phyloP scores from a whole-genome alignment of 2,888 invertebrate genomes.

The Amblyjoppa fuscipennis region DNA sequence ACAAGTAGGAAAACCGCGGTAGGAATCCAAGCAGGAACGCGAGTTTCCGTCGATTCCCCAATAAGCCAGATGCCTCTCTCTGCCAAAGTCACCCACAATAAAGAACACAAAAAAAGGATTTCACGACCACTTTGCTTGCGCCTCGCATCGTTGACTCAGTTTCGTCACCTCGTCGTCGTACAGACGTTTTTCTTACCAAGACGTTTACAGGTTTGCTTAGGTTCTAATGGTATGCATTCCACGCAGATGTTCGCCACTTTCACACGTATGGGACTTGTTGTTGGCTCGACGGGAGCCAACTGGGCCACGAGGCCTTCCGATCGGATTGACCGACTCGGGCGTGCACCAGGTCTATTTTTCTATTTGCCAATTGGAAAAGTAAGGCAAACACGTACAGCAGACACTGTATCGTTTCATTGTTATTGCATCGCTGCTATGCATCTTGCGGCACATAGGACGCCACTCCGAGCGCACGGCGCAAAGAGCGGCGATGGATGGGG shows the following conservation, averaged over 20 bases:
- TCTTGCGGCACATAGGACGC: constrained; percentile 44
- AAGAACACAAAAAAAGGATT: neutral
- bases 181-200: constrained; percentile 16
- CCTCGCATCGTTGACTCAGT: constrained; percentile 32
- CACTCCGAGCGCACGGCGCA: neutral
- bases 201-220: constrained; percentile 29
- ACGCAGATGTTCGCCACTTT: constrained; percentile 62
- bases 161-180: constrained; percentile 48
- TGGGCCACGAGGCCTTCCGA: constrained; percentile 9
- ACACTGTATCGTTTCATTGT: constrained; percentile 42
- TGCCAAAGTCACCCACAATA: neutral
- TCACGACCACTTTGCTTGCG: constrained; percentile 25
- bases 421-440: constrained; percentile 48
- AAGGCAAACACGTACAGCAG: constrained; percentile 17
- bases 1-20: constrained; percentile 9
- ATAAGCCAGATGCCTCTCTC: constrained; percentile 2
- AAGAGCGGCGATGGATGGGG: neutral
- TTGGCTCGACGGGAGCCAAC: constrained; percentile 7
- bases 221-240: constrained; percentile 56
- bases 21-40: neutral
- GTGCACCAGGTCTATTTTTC: constrained; percentile 43
- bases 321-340: constrained; percentile 36
- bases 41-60: neutral
- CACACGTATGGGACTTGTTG: constrained; percentile 53
- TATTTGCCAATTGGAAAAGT: constrained; percentile 58